These are phyloP conservation scores for Astropecten irregularis DNA, from an alignment of 53 echinoderm and acorn worm species.

Conservation along the genomic window DNA sequence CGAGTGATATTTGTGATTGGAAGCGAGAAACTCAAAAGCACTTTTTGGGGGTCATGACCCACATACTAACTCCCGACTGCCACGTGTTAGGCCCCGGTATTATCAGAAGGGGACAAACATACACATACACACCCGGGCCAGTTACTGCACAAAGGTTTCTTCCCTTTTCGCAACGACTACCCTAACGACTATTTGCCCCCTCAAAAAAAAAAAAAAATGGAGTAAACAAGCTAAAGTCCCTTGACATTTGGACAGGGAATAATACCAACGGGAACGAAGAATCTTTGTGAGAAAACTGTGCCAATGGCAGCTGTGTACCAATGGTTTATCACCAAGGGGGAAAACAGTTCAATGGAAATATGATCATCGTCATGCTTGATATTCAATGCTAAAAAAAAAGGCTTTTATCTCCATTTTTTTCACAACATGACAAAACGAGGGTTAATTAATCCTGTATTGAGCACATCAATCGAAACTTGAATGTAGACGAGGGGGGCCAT, in stretches of 20 bases:
- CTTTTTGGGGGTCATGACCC: conserved; percentile 48
- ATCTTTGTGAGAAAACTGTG: conserved; percentile 29
- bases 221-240: conserved; percentile 29
- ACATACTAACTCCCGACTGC: neutral
- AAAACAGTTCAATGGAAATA: neutral
- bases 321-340: neutral
- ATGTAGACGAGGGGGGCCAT: no score
- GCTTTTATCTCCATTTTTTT: no score
- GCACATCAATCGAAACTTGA: no score
- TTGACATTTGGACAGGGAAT: conserved; percentile 21
- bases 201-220: conserved; percentile 3
- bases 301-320: conserved; percentile 20
- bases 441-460: neutral
- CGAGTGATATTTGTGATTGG: no score
- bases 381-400: no score
- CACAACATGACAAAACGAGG: neutral
- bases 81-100: neutral
- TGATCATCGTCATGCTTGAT: neutral
- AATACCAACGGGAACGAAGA: neutral
- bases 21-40: no score
- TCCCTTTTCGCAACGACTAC: no score
- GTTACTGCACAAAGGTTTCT: conserved; percentile 11
- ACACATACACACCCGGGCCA: neutral
- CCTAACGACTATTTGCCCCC: conserved; percentile 18
- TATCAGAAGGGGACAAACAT: neutral